These are phyloP conservation scores for Pelecanoides urinatrix DNA, from an alignment of 2,113 vertebrate species.

Conservation along the genomic window DNA sequence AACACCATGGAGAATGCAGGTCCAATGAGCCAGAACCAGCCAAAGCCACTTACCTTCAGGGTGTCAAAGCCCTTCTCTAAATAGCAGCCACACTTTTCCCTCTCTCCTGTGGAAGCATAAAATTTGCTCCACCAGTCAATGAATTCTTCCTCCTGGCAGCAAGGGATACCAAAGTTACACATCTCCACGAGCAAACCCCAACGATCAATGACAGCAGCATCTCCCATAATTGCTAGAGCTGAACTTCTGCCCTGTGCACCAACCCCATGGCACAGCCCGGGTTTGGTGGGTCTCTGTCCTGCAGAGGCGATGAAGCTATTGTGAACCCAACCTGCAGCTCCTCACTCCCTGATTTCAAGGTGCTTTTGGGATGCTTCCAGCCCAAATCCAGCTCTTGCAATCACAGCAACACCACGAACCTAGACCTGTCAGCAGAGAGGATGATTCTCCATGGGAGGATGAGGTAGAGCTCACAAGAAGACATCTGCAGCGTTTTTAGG, in stretches of 20 bases:
- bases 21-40: rapidly evolving
- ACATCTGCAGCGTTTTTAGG: neutral
- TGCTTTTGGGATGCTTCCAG: neutral
- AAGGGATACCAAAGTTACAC: neutral
- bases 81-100: conserved; percentile 87
- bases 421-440: neutral
- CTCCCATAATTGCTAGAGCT: neutral
- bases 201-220: rapidly evolving
- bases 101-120: conserved; percentile 89
- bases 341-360: neutral
- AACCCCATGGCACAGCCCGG: neutral
- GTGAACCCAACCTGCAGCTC: neutral
- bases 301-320: neutral
- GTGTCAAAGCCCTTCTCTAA: conserved; percentile 91
- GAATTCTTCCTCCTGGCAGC: conserved; percentile 87
- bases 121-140: conserved; percentile 99
- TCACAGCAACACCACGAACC: neutral
- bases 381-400: neutral
- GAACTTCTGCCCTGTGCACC: neutral
- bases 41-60: conserved; percentile 77
- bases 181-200: neutral
- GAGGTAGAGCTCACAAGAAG: neutral
- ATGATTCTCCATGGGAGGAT: neutral
- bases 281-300: neutral
- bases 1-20: rapidly evolving